Percentiles rank a stretch among this genome's conserved stretches.
These are phyloP conservation scores for Caenorhabditis panamensis DNA, from an alignment of 2,888 invertebrate species.

Conservation along the genomic window DNA sequence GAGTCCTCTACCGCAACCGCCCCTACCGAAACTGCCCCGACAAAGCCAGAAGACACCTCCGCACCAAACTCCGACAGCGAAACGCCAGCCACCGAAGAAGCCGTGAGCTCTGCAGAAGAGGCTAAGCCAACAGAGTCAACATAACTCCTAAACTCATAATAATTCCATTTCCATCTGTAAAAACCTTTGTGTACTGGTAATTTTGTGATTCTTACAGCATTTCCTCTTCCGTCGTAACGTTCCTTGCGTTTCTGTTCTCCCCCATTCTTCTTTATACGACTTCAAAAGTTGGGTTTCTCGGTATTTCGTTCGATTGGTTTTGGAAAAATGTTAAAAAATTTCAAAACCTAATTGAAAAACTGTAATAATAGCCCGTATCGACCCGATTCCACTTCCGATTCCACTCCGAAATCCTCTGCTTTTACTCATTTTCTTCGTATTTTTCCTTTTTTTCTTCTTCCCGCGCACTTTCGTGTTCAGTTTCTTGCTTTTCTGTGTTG, in stretches of 20 bases:
- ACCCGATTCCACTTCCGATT: neutral
- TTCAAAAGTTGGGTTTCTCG: slow-evolving; percentile 44
- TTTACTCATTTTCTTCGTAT: slow-evolving; percentile 5
- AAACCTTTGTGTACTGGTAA: slow-evolving; percentile 45
- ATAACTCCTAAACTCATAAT: slow-evolving; percentile 2
- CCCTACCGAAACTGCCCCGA: neutral
- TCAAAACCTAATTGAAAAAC: no score
- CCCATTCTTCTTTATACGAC: slow-evolving; percentile 17
- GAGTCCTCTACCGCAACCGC: slow-evolving; percentile 1
- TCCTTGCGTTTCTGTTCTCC: slow-evolving; percentile 4
- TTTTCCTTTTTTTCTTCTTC: no score
- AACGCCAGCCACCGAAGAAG: slow-evolving; percentile 21
- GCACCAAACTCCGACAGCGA: slow-evolving; percentile 27
- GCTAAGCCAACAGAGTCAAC: slow-evolving; percentile 27
- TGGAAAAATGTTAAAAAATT: neutral
- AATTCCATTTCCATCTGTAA: slow-evolving; percentile 20
- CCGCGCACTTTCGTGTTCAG: slow-evolving; percentile 42
- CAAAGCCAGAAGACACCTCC: slow-evolving; percentile 17
- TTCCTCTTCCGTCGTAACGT: neutral
- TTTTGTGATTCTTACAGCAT: slow-evolving; percentile 27
- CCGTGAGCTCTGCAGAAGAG: slow-evolving; percentile 41
- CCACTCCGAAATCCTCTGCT: slow-evolving; percentile 9
- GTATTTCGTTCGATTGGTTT: neutral
- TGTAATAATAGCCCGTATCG: neutral
- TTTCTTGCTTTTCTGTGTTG: slow-evolving; percentile 37